A percentile compares a stretch with the other conserved stretches of the same genome.
Evolutionary conservation across 1,140 invertebrate species (phyloP).

Genomic region (Dermatophagoides farinae): DNA sequence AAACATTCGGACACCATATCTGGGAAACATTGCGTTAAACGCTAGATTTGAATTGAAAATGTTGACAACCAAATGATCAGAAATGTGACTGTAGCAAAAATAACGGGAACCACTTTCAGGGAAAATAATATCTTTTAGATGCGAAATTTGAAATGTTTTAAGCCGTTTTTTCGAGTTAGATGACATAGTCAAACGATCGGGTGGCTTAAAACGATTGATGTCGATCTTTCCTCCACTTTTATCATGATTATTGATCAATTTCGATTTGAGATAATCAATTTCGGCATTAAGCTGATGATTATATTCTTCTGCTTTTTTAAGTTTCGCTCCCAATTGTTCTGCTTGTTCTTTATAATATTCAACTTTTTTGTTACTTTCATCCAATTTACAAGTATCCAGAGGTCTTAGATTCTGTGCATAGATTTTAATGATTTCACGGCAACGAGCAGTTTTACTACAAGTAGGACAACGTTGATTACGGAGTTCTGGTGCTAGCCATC

Average conservation of each 20-base stretch:
- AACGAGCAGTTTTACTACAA: constrained; percentile 53
- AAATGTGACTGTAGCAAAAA: constrained; percentile 38
- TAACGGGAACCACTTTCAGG: constrained; percentile 51
- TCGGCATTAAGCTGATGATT: constrained; percentile 8
- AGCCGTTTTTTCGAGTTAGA: no score
- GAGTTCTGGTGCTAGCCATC: constrained; percentile 40
- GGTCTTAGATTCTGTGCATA: constrained; percentile 38
- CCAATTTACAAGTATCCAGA: constrained; percentile 42
- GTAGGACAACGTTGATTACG: constrained; percentile 44
- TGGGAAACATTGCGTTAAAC: constrained; percentile 39
- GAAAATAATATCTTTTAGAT: constrained; percentile 41
- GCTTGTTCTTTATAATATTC: constrained; percentile 19
- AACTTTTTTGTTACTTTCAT: constrained; percentile 28
- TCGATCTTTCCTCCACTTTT: no score
- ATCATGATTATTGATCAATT: constrained; percentile 20
- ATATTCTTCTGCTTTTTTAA: background rate
- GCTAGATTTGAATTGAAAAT: no score
- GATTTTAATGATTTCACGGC: constrained; percentile 50
- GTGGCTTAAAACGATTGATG: no score
- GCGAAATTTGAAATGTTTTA: constrained; percentile 25
- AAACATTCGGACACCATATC: constrained; percentile 48
- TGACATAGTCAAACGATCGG: no score
- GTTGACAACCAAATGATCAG: no score
- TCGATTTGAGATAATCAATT: constrained; percentile 23
- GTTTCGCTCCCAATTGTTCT: constrained; percentile 15